These are phyloP conservation scores for Sebastes nivosus DNA, from an alignment of 2,797 vertebrate species.

Conservation along the genomic window DNA sequence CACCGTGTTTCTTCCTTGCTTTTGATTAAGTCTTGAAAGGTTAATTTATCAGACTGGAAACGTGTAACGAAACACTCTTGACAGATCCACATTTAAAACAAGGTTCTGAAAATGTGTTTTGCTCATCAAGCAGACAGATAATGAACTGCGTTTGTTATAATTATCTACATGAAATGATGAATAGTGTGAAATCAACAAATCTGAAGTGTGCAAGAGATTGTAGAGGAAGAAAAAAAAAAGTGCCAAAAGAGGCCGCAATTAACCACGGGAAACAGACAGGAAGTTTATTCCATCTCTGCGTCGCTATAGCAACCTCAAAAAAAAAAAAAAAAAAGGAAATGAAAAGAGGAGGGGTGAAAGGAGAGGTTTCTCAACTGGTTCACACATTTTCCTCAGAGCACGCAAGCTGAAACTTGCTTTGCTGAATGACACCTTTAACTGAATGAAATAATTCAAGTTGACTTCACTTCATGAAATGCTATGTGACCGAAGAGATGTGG, in stretches of 20 bases:
- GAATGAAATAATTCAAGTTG: slow-evolving; percentile 14
- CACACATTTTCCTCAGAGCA: slow-evolving; percentile 39
- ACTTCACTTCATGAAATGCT: slow-evolving; percentile 5
- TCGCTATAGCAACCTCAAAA: slow-evolving; percentile 69
- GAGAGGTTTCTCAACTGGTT: slow-evolving; percentile 50
- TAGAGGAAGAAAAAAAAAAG: not conserved
- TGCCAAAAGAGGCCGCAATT: slow-evolving; percentile 37
- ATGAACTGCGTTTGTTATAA: not conserved
- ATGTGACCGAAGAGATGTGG: not conserved
- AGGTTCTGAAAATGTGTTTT: not conserved
- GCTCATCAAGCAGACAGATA: slow-evolving; percentile 3
- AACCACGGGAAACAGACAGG: slow-evolving; percentile 62
- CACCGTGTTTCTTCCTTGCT: not conserved
- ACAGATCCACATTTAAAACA: not conserved
- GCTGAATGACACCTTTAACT: slow-evolving; percentile 27
- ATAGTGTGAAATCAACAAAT: slow-evolving; percentile 19
- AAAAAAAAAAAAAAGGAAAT: slow-evolving; percentile 61
- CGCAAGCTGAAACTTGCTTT: slow-evolving; percentile 38
- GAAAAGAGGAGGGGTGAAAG: slow-evolving; percentile 55
- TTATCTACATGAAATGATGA: slow-evolving; percentile 1
- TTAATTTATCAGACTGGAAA: slow-evolving; percentile 1
- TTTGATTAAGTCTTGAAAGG: slow-evolving; percentile 6
- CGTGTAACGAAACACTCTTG: not conserved
- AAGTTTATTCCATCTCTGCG: slow-evolving; percentile 61
- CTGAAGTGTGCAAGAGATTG: not conserved